A percentile compares a stretch with the other conserved stretches of the same genome.
phyloP scores from a whole-genome alignment of 2,888 invertebrate species.

The Helleia helle region DNA sequence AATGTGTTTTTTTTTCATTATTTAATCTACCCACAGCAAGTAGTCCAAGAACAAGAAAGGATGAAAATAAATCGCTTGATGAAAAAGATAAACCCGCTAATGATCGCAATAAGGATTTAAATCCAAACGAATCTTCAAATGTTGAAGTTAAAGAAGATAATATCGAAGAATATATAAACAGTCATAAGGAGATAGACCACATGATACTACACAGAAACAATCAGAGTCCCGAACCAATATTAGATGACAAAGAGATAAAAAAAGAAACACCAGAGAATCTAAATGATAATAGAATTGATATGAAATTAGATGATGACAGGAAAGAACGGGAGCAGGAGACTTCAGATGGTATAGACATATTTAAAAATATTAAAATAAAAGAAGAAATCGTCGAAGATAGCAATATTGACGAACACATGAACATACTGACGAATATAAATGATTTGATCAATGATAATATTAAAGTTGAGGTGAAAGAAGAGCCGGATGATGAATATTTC shows the following conservation, averaged over 20 bases:
- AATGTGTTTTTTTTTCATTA: no score
- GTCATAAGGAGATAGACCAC: not conserved
- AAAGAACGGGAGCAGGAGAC: not conserved
- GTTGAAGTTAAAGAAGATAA: not conserved
- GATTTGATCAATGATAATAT: not conserved
- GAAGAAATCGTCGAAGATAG: conserved; percentile 6
- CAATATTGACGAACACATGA: not conserved
- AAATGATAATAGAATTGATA: no score
- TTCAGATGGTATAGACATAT: not conserved
- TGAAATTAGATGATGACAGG: no score
- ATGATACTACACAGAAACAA: conserved; percentile 1
- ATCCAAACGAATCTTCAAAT: not conserved
- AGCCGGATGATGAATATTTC: conserved; percentile 3
- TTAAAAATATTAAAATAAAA: not conserved
- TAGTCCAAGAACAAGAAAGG: no score
- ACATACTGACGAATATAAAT: conserved; percentile 2
- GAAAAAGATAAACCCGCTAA: not conserved
- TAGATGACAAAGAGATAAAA: not conserved
- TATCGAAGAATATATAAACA: conserved; percentile 1
- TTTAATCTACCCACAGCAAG: no score
- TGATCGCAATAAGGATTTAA: no score
- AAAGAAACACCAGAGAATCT: not conserved
- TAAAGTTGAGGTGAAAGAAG: conserved; percentile 1
- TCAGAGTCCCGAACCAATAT: not conserved
- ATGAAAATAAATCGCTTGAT: no score